Conservation (phyloP, 2,113 vertebrate species). For the Puffinus mauretanicus region DNA sequence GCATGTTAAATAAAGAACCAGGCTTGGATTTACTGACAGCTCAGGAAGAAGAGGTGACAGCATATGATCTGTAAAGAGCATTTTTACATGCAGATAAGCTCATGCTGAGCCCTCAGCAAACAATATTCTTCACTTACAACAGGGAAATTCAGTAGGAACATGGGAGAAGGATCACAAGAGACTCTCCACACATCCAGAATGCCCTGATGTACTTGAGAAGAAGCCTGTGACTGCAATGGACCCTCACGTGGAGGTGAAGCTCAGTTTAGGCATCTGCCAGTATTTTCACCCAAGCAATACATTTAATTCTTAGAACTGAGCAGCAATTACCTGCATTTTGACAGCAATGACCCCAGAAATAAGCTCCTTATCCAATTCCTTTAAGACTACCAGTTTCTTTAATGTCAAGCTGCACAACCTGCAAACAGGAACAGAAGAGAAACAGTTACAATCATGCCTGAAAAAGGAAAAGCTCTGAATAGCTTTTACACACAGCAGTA, state of each 20-base stretch:
- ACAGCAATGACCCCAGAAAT: conserved; percentile 95
- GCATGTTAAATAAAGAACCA: background rate
- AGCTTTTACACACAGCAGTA: background rate
- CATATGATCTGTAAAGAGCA: background rate
- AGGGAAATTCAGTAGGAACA: background rate
- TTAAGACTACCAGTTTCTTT: conserved; percentile 94
- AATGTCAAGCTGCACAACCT: conserved; percentile 94
- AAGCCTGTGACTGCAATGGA: background rate
- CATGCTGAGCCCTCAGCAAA: background rate
- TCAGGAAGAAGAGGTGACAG: background rate
- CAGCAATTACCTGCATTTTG: conserved; percentile 90
- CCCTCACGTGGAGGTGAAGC: background rate
- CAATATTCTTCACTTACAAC: background rate
- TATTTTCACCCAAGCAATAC: background rate
- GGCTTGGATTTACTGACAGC: background rate
- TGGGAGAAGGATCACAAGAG: background rate
- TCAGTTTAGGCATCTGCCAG: background rate
- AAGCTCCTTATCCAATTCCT: conserved; percentile 93
- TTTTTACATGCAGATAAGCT: background rate
- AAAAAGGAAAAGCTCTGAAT: background rate
- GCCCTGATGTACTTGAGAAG: background rate
- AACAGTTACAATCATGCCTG: background rate
- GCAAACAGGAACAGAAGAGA: conserved; percentile 52
- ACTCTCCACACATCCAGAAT: background rate
- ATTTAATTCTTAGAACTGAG: background rate